Percentiles rank a stretch among this genome's conserved stretches.
These are phyloP conservation scores for Zosterops lateralis DNA, from an alignment of 2,113 vertebrate genomes.

Conservation along the genomic window DNA sequence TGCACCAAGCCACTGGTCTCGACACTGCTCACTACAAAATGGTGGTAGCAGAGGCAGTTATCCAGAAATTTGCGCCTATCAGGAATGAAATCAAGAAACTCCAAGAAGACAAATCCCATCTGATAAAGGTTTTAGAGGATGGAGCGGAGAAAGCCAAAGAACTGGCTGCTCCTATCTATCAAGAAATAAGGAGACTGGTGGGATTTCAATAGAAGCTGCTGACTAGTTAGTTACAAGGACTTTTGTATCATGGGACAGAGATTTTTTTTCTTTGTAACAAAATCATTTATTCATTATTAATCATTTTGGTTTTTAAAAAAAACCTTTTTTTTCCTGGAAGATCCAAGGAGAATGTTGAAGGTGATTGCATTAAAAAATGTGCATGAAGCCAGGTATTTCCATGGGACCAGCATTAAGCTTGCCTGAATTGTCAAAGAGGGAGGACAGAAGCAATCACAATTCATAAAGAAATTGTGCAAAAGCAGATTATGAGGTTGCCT, in stretches of 20 bases:
- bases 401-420: background rate
- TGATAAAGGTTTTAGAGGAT: constrained; percentile 78
- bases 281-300: background rate
- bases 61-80: constrained; percentile 86
- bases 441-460: background rate
- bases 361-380: background rate
- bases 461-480: background rate
- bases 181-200: constrained; percentile 80
- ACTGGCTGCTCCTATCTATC: constrained; percentile 81
- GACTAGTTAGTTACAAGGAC: background rate
- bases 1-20: constrained; percentile 73
- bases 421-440: background rate
- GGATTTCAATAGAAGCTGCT: constrained; percentile 80
- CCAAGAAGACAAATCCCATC: constrained; percentile 73
- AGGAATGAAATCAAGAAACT: constrained; percentile 83
- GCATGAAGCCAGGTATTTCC: background rate
- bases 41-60: constrained; percentile 86
- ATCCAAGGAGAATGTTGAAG: background rate
- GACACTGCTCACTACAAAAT: constrained; percentile 89
- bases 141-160: constrained; percentile 82
- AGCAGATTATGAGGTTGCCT: background rate
- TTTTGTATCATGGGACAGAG: background rate
- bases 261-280: background rate
- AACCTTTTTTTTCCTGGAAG: background rate
- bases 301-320: background rate